Evolutionary conservation across 2,113 vertebrate species (phyloP).

Genomic region (Petrocephalus microphthalmus): DNA sequence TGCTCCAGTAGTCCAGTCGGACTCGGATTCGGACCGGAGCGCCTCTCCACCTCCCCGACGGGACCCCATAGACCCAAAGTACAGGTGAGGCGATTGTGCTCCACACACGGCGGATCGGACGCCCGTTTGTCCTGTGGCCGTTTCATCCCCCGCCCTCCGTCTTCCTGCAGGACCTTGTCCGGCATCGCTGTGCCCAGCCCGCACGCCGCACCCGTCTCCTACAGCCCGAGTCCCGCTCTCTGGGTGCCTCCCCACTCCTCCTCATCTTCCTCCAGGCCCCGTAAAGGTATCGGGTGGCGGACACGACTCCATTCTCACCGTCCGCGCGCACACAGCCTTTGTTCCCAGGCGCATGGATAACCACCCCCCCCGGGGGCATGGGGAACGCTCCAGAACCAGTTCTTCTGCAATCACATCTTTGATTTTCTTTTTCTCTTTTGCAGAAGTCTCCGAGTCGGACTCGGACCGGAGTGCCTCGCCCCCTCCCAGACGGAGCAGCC

Average conservation of each 20-base stretch:
- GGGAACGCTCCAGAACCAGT: not conserved
- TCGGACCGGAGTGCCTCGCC: slow-evolving; percentile 58
- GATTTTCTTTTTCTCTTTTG: not conserved
- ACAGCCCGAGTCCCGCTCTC: slow-evolving; percentile 31
- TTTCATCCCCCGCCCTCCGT: not conserved
- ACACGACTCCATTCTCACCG: not conserved
- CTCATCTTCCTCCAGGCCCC: slow-evolving; percentile 48
- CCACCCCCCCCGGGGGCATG: not conserved
- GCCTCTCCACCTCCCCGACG: slow-evolving; percentile 50
- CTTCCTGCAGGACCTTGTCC: slow-evolving; percentile 47
- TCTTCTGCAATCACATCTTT: not conserved
- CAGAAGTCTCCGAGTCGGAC: slow-evolving; percentile 56
- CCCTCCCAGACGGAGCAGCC: slow-evolving; percentile 36
- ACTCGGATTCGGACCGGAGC: slow-evolving; percentile 60
- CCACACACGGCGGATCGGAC: not conserved
- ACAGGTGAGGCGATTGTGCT: slow-evolving; percentile 47
- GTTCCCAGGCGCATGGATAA: not conserved
- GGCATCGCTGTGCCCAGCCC: slow-evolving; percentile 47
- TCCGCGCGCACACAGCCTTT: not conserved
- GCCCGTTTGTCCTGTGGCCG: not conserved
- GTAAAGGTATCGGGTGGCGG: slow-evolving; percentile 33
- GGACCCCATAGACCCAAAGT: slow-evolving; percentile 45
- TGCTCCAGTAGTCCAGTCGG: slow-evolving; percentile 55
- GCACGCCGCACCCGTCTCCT: slow-evolving; percentile 47
- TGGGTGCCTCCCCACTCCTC: slow-evolving; percentile 38